A percentile compares a stretch with the other conserved stretches of the same genome.
phyloP scores from a whole-genome alignment of 1,140 invertebrate species.

The Habropoda laboriosa region DNA sequence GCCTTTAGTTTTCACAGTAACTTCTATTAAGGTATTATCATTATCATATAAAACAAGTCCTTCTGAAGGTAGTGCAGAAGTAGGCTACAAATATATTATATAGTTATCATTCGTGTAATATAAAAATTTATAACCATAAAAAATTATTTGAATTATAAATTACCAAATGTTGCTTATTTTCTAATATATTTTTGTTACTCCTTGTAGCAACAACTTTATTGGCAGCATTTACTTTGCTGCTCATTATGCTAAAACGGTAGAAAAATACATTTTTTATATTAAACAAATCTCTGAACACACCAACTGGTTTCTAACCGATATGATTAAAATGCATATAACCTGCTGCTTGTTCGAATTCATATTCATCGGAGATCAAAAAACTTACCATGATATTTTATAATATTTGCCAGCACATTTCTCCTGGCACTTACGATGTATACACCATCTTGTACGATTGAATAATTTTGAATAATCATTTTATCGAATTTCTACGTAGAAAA shows the following conservation, averaged over 20 bases:
- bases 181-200: slow-evolving; percentile 45
- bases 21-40: slow-evolving; percentile 54
- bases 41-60: slow-evolving; percentile 54
- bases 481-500: neutral
- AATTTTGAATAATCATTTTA: slow-evolving; percentile 34
- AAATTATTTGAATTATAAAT: neutral
- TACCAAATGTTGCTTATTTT: slow-evolving; percentile 23
- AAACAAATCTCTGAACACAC: neutral
- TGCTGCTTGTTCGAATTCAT: neutral
- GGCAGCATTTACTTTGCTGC: slow-evolving; percentile 38
- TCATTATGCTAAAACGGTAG: slow-evolving; percentile 49
- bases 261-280: neutral
- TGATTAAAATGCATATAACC: neutral
- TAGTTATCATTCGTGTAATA: neutral
- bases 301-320: neutral
- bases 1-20: slow-evolving; percentile 58
- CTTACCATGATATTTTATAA: slow-evolving; percentile 5
- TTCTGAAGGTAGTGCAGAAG: slow-evolving; percentile 6
- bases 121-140: neutral
- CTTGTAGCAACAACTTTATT: slow-evolving; percentile 16
- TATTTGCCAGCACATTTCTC: slow-evolving; percentile 25
- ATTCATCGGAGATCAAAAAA: neutral
- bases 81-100: slow-evolving; percentile 21
- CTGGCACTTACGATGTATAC: neutral
- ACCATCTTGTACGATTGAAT: slow-evolving; percentile 14